Evolutionary conservation across 1,140 invertebrate genomes (phyloP), one percentile per base, ranked within the genome.

Genomic region (Drosophila yakuba): DNA sequence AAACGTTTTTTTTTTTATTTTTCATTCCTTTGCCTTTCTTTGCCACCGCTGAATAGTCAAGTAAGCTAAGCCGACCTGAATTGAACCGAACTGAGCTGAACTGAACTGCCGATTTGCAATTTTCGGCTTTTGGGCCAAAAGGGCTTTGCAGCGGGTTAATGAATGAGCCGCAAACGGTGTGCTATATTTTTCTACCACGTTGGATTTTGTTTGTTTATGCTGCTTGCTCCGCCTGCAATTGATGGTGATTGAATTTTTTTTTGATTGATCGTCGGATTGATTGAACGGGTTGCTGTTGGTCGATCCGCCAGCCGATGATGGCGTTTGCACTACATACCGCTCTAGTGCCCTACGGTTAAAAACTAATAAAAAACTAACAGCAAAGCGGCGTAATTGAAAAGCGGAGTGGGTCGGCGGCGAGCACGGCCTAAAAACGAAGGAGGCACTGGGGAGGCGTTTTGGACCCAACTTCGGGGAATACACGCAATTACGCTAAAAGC

Each of bases 261-360:
- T 80, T 89, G 84, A 89, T 88, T 88, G 85, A 88, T 88, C 88
- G 85, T 75, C 77, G 77, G 84, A 83, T 83, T 79, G 84, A 83
- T 83, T 88, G 72, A 89, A 89, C 74, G 61, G 41, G 48, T 64
- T 64, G 60, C 12, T 51, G 11, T 47, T 63, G 61, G 58, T 35
- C 60, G 61, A 57, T 52, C 50, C 35, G 1, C 23, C 14, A 45
- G 45, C 51, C 51, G 54, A 44, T 32, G 39, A 44, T 38, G 35
- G 55, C 15, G 39, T 48, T 38, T 62, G 55, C 51, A 39, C 58
- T 48, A 25, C 44, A 20, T 1, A 10, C 10, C 8, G 15, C 15
- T 8, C 39, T 4, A 57, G 60, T 4, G 50, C 57, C 48, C 56
- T 57, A 58, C 63, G 77, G 84, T 74, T 88, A 76, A 89, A 88